Conservation (phyloP, 2,888 invertebrate species). For the Drosophila algonquin region DNA sequence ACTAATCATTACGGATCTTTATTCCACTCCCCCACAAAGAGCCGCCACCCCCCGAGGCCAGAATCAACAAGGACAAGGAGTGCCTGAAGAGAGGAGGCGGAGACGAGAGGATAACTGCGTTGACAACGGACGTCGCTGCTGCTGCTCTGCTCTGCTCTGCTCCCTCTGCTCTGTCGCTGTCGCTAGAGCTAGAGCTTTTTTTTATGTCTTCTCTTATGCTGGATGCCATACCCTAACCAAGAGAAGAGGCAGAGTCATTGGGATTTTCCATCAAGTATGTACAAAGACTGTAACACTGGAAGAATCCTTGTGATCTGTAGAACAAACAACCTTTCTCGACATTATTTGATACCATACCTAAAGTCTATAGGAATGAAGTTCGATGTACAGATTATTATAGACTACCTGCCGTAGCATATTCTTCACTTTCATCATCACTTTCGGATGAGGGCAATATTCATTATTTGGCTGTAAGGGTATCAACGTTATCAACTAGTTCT, state of each 20-base stretch:
- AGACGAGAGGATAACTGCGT: slow-evolving; percentile 24
- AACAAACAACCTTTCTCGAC: no score
- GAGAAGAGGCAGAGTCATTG: background rate
- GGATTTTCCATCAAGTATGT: background rate
- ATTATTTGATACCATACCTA: no score
- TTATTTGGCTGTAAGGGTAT: background rate
- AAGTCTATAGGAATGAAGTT: no score
- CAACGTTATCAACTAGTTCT: background rate
- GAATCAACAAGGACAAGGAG: slow-evolving; percentile 38
- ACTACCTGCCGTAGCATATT: no score
- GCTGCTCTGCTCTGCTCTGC: background rate
- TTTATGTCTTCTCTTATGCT: background rate
- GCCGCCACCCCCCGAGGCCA: slow-evolving; percentile 54
- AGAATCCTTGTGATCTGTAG: no score
- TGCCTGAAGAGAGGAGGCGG: slow-evolving; percentile 5
- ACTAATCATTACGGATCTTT: slow-evolving; percentile 74
- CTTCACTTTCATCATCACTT: no score
- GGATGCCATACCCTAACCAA: background rate
- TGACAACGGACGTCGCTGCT: slow-evolving; percentile 20
- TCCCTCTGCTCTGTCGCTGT: no score
- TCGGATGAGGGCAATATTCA: no score
- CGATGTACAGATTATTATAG: no score
- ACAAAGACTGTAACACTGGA: no score
- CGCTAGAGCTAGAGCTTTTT: background rate
- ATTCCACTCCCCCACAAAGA: slow-evolving; percentile 28